Percentiles rank a stretch among this genome's conserved stretches.
Conservation (phyloP, 2,888 invertebrate species). For the Mycalesis mineus region DNA sequence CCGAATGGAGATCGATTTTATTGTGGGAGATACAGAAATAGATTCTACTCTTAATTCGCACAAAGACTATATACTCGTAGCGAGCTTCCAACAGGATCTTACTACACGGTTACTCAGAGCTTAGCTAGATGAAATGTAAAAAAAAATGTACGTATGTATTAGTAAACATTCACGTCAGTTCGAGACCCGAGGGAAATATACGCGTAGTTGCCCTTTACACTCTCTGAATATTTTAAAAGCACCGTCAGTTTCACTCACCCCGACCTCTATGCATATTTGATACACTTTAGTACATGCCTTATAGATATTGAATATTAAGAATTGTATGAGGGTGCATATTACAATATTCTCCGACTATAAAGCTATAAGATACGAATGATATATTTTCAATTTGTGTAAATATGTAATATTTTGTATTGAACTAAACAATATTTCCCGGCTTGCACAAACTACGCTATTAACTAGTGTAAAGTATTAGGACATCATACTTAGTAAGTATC, state of each 20-base stretch:
- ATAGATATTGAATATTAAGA: constrained; percentile 31
- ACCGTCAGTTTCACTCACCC: constrained; percentile 42
- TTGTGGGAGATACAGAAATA: too few species aligned
- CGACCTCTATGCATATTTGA: constrained; percentile 33
- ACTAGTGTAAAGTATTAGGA: too few species aligned
- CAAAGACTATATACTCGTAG: too few species aligned
- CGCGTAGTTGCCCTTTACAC: constrained; percentile 72
- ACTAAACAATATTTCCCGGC: too few species aligned
- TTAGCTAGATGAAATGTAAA: neutral
- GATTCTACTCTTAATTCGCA: too few species aligned
- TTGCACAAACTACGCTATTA: too few species aligned
- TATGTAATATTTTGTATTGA: neutral
- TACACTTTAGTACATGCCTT: constrained; percentile 22
- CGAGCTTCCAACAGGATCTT: too few species aligned
- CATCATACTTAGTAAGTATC: too few species aligned
- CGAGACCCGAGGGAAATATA: constrained; percentile 65
- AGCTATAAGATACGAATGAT: constrained; percentile 13
- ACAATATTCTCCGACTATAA: constrained; percentile 5
- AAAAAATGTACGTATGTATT: neutral
- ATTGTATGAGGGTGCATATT: constrained; percentile 23
- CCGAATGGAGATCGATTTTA: too few species aligned
- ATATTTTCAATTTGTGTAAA: neutral
- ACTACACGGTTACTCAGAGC: too few species aligned
- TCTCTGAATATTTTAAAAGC: constrained; percentile 72
- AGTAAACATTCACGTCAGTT: constrained; percentile 31